Evolutionary conservation across 2,888 invertebrate species (phyloP), one percentile per base, ranked within the genome.

Genomic region (Chloroclysta siterata): DNA sequence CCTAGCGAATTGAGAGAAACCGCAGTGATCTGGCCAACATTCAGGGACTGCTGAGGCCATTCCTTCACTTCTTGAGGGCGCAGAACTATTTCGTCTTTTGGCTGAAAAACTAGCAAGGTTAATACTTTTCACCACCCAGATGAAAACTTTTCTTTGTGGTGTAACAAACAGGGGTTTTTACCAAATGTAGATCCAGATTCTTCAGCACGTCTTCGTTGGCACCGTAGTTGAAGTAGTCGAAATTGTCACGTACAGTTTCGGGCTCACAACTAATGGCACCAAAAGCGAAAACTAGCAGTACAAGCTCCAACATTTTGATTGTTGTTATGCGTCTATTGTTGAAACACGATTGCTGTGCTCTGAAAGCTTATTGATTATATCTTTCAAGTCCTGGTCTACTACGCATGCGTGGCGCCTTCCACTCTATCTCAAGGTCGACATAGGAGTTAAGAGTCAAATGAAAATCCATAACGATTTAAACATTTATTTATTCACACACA

Each of bases 21-120:
- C 8, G 97, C 97, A 36, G 96, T 95, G 65, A 98, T 95, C 90
- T 98, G 97, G 5, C 98, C 98, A 39, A 98, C 93, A 72, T 94
- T 94, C 48, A 95, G 75, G 0, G 94, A 91, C 68, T 93, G 93
- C 68, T 93, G 92, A 0, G 95, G 95, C 95, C 95, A 95, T 71
- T 94, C 93, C 77, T 94, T 94, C 2, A 96, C 94, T 72, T 95
- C 94, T 77, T 94, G 94, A 1, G 96, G 96, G 76, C 95, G 93
- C 50, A 94, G 83, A 4, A 94, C 91, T 66, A 91, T 85, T 72
- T 91, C 92, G 69, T 90, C 93, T 78, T 91, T 91, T 3, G 90
- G 88, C 93, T 93, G 75, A 63, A 83, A 65, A 48, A 44, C 15
- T 48, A 56, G 39, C 15, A 14, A 57, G 47, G 48, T 52, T 44